Percentiles rank a stretch among this genome's conserved stretches.
These are phyloP conservation scores for Drosophila leontia DNA, from an alignment of 1,140 invertebrate species.

Conservation along the genomic window DNA sequence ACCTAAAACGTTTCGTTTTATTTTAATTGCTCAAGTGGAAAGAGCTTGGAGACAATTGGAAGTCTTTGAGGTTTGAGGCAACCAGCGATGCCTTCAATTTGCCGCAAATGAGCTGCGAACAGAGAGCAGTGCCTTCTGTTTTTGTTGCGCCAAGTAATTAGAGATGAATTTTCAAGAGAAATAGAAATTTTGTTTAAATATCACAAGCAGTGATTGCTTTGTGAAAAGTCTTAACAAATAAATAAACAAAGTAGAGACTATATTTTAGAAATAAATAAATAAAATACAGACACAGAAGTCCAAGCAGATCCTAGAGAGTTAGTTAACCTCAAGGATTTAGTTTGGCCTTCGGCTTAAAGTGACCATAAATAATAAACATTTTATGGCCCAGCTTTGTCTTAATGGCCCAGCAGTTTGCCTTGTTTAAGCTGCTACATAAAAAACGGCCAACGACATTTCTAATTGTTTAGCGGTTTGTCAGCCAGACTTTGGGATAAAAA, in stretches of 20 bases:
- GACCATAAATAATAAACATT: not conserved
- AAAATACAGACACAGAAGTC: not conserved
- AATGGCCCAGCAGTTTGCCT: slow-evolving; percentile 3
- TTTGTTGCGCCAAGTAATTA: slow-evolving; percentile 26
- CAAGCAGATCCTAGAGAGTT: not conserved
- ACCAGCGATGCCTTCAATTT: slow-evolving; percentile 24
- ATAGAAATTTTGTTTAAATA: not conserved
- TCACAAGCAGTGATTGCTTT: not conserved
- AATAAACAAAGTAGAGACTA: not conserved
- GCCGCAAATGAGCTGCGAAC: slow-evolving; percentile 37
- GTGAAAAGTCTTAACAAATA: not conserved
- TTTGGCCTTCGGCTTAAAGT: not conserved
- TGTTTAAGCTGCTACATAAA: slow-evolving; percentile 4
- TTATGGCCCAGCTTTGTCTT: slow-evolving; percentile 21
- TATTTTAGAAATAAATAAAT: not conserved
- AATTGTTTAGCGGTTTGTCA: slow-evolving; percentile 9
- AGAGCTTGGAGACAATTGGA: slow-evolving; percentile 30
- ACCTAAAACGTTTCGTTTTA: slow-evolving; percentile 37
- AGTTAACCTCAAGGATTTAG: slow-evolving; percentile 1
- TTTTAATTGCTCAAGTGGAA: slow-evolving; percentile 39
- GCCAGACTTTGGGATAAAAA: not conserved
- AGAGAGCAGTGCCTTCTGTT: not conserved
- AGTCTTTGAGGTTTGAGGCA: slow-evolving; percentile 13
- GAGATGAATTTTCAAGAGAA: slow-evolving; percentile 8
- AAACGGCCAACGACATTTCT: slow-evolving; percentile 10